Conservation (phyloP, 2,113 vertebrate genomes). For the Notothenia rossii region DNA sequence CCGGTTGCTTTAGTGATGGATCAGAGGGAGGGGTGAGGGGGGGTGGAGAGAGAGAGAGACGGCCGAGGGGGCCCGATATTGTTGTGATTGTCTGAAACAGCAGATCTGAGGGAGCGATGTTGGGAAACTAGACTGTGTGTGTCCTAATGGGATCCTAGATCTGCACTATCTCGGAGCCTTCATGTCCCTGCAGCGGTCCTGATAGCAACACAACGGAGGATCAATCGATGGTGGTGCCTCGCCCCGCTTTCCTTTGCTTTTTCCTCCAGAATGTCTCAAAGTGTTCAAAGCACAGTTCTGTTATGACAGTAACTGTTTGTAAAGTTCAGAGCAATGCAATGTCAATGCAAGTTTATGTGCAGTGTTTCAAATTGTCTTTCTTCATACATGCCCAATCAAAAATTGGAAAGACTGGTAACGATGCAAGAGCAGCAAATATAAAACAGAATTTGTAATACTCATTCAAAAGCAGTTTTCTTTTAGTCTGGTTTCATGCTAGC, state of each 20-base stretch:
- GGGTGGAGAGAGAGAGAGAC: constrained; percentile 7
- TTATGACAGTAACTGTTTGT: constrained; percentile 21
- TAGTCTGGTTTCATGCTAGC: constrained; percentile 11
- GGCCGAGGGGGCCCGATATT: constrained; percentile 10
- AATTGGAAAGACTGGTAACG: constrained; percentile 9
- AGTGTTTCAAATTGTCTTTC: neutral
- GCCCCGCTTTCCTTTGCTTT: neutral
- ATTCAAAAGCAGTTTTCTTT: neutral
- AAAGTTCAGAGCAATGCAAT: constrained; percentile 4
- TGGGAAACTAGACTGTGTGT: constrained; percentile 14
- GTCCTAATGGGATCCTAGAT: constrained; percentile 50
- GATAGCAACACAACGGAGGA: constrained; percentile 31
- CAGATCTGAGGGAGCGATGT: constrained; percentile 56
- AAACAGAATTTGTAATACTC: constrained; percentile 24
- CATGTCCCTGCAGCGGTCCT: constrained; percentile 47
- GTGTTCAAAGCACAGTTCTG: constrained; percentile 11
- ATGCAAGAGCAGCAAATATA: constrained; percentile 7
- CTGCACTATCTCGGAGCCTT: constrained; percentile 43
- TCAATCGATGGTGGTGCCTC: constrained; percentile 44
- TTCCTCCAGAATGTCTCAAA: constrained; percentile 32
- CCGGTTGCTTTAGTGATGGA: constrained; percentile 60
- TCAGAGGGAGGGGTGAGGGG: constrained; percentile 29
- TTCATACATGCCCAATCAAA: neutral
- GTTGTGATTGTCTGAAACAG: constrained; percentile 55
- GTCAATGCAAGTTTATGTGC: neutral